Evolutionary conservation across 2,888 invertebrate species (phyloP).

Genomic region (Orthonevra nobilis): DNA sequence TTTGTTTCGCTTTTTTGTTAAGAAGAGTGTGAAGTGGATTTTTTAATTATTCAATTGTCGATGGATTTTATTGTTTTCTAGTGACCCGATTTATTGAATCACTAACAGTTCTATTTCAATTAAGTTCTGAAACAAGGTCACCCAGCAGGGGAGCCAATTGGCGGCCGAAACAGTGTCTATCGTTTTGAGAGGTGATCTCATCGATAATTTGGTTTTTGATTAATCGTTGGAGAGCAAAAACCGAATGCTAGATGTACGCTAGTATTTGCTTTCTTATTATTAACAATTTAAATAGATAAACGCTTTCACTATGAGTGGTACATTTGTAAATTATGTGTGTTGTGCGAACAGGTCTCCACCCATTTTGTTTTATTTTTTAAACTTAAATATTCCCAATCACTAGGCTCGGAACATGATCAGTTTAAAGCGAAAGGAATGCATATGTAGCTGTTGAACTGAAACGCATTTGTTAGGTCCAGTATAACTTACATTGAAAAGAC

Average conservation of each 20-base stretch:
- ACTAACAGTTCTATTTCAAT: constrained; percentile 21
- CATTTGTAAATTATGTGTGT: not conserved
- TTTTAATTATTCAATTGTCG: constrained; percentile 10
- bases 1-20: constrained; percentile 41
- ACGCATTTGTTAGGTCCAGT: too few species aligned
- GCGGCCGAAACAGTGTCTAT: too few species aligned
- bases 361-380: too few species aligned
- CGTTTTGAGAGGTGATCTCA: too few species aligned
- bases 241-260: too few species aligned
- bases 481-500: too few species aligned
- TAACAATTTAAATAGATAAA: constrained; percentile 13
- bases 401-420: too few species aligned
- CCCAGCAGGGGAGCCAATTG: not conserved
- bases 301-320: constrained; percentile 2
- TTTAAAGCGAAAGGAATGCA: too few species aligned
- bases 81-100: constrained; percentile 20
- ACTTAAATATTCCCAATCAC: too few species aligned
- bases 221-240: too few species aligned
- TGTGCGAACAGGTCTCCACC: constrained; percentile 11
- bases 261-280: constrained; percentile 23
- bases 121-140: not conserved
- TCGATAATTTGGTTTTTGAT: too few species aligned
- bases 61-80: constrained; percentile 29
- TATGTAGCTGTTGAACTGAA: too few species aligned
- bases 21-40: not conserved